Percentiles rank a stretch among this genome's conserved stretches.
These are phyloP conservation scores for Tricholaema leucomelas DNA, from an alignment of 2,113 vertebrate genomes.

Conservation along the genomic window DNA sequence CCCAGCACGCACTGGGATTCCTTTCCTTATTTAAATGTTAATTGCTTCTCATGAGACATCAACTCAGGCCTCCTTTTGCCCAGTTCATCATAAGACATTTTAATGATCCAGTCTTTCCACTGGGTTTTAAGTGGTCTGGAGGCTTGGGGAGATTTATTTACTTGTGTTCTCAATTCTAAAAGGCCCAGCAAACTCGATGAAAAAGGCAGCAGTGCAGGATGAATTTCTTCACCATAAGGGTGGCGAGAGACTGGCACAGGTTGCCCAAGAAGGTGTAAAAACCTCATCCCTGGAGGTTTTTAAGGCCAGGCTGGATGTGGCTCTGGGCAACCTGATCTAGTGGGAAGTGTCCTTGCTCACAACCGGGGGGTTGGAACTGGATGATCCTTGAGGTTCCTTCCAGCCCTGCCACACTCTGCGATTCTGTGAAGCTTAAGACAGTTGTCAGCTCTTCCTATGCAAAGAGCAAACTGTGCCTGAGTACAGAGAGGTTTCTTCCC, in stretches of 20 bases:
- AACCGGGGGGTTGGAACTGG: no score
- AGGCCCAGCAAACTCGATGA: background rate
- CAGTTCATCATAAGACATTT: background rate
- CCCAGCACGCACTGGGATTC: background rate
- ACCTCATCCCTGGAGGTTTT: no score
- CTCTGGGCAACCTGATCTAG: no score
- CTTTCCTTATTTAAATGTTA: conserved; percentile 45
- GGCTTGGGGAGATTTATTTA: background rate
- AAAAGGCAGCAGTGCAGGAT: background rate
- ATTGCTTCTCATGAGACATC: conserved; percentile 71
- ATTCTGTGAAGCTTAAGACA: background rate
- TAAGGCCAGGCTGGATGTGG: no score
- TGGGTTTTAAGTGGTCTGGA: background rate
- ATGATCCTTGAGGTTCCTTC: no score
- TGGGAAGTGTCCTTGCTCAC: no score
- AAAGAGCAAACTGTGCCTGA: background rate
- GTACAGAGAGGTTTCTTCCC: background rate
- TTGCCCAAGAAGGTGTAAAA: no score
- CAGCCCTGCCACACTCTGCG: background rate
- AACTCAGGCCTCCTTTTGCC: background rate
- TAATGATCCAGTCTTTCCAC: background rate
- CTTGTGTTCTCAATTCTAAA: background rate
- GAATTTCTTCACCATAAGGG: no score
- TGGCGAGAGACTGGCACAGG: no score
- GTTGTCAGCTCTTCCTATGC: background rate